These are phyloP conservation scores for Deilephila porcellus DNA, from an alignment of 2,888 invertebrate species.

Conservation along the genomic window DNA sequence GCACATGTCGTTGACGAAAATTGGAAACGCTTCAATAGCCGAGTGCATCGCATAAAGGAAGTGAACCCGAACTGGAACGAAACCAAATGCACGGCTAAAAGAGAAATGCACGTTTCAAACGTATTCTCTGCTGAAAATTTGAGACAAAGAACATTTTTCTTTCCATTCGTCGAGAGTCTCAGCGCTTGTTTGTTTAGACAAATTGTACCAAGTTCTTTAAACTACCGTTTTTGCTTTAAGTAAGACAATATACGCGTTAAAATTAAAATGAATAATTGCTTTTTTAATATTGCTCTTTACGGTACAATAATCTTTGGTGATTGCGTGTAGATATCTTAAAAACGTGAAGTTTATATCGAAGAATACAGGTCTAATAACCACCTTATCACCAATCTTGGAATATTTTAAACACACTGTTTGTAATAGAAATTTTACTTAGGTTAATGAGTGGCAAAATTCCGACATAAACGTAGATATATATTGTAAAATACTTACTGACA, in stretches of 20 bases:
- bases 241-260: not conserved
- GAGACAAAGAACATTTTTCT: constrained; percentile 17
- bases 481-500: too few relatives aligned
- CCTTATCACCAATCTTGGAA: too few relatives aligned
- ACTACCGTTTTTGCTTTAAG: not conserved
- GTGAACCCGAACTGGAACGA: constrained; percentile 25
- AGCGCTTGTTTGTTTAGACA: constrained; percentile 7
- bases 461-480: too few relatives aligned
- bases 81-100: constrained; percentile 32
- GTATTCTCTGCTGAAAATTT: constrained; percentile 7
- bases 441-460: too few relatives aligned
- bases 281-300: too few relatives aligned
- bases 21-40: constrained; percentile 8
- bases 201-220: constrained; percentile 2
- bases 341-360: too few relatives aligned
- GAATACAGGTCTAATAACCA: too few relatives aligned
- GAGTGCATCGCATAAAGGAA: not conserved
- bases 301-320: too few relatives aligned
- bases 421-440: too few relatives aligned
- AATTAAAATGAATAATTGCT: not conserved
- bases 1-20: not conserved
- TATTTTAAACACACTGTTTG: too few relatives aligned
- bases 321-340: too few relatives aligned
- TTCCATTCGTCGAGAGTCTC: not conserved
- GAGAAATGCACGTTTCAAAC: constrained; percentile 26